Evolutionary conservation across 2,888 invertebrate species (phyloP).

Genomic region (Ormyrus pomaceus): DNA sequence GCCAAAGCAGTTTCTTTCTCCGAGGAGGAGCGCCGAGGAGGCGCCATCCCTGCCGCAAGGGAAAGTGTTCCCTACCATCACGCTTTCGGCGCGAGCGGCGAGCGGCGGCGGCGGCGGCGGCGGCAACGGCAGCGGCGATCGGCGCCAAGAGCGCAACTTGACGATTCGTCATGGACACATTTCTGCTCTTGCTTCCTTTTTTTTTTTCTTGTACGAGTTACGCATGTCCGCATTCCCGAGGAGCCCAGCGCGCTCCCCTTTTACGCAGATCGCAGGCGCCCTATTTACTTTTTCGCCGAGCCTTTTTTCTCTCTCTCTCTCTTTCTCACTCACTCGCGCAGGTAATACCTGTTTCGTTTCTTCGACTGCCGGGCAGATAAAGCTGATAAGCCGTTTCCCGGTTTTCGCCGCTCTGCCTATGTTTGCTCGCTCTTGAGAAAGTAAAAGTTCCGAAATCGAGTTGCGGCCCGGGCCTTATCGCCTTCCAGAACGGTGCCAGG

Average conservation of each 20-base stretch:
- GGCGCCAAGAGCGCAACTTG: not conserved
- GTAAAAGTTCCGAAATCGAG: constrained; percentile 31
- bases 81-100: constrained; percentile 3
- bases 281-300: constrained; percentile 9
- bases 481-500: not conserved
- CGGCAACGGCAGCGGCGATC: not conserved
- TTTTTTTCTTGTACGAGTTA: not conserved
- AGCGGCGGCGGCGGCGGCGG: not conserved
- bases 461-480: constrained; percentile 12
- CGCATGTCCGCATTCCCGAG: constrained; percentile 43
- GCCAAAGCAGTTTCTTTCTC: constrained; percentile 57
- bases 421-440: constrained; percentile 19
- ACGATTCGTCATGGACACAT: constrained; percentile 61
- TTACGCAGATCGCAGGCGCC: constrained; percentile 14
- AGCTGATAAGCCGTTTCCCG: constrained; percentile 27
- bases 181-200: not conserved
- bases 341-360: not conserved
- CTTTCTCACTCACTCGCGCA: not conserved
- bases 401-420: constrained; percentile 2
- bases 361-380: constrained; percentile 9
- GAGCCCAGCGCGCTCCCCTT: constrained; percentile 12
- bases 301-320: not conserved
- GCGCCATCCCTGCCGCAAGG: constrained; percentile 70
- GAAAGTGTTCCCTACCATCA: constrained; percentile 72
- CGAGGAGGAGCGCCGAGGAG: constrained; percentile 63